Conservation (phyloP, 2,113 vertebrate species). For the Alectura lathami region DNA sequence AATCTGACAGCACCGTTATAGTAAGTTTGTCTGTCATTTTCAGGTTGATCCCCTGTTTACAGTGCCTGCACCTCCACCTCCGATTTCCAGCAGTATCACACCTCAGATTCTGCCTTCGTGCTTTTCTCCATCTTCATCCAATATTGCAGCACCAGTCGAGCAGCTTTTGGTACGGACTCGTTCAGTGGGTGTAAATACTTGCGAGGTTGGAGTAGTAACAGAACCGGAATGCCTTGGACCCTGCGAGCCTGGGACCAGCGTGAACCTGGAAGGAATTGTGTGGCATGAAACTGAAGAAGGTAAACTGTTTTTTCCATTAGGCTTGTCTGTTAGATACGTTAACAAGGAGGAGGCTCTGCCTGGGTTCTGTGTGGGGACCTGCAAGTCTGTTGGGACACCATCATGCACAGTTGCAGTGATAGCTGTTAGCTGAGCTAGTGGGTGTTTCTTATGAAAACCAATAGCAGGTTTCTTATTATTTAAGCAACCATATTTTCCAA, state of each 20-base stretch:
- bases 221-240: constrained; percentile 89
- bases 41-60: constrained; percentile 94
- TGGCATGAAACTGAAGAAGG: constrained; percentile 99
- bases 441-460: neutral
- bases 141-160: constrained; percentile 87
- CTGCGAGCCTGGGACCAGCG: constrained; percentile 94
- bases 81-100: constrained; percentile 80
- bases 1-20: constrained; percentile 64
- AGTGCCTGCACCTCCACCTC: constrained; percentile 86
- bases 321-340: neutral
- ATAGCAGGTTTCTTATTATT: neutral
- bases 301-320: constrained; percentile 72
- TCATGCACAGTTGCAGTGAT: neutral
- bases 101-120: constrained; percentile 86
- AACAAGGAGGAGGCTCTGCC: neutral
- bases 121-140: constrained; percentile 84
- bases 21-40: constrained; percentile 75
- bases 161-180: constrained; percentile 90
- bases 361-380: neutral
- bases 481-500: neutral
- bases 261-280: constrained; percentile 97
- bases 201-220: constrained; percentile 87
- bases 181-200: constrained; percentile 94
- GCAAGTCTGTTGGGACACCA: neutral
- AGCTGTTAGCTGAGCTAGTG: neutral